These are phyloP conservation scores for Tridacna crocea DNA, from an alignment of 2,888 invertebrate species.

Conservation along the genomic window DNA sequence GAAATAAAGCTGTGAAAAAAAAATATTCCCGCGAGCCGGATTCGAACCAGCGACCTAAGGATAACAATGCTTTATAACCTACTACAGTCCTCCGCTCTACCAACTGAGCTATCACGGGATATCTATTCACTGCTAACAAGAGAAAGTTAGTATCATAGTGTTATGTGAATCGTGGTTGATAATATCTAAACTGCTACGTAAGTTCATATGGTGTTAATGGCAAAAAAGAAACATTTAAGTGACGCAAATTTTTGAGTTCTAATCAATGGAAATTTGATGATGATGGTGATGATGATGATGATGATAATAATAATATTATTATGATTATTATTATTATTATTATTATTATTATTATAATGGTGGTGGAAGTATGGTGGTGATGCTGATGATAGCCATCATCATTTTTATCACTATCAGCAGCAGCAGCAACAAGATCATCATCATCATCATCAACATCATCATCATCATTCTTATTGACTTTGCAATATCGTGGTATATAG, in stretches of 20 bases:
- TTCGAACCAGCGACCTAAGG: conserved; percentile 20
- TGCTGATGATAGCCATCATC: background rate
- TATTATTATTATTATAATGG: too few species aligned
- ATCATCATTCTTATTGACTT: background rate
- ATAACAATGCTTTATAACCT: background rate
- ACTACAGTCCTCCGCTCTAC: conserved; percentile 17
- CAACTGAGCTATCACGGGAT: conserved; percentile 21
- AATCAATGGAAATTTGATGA: too few species aligned
- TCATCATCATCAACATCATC: conserved; percentile 11
- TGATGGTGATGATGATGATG: too few species aligned
- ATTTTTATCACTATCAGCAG: background rate
- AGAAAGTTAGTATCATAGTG: background rate
- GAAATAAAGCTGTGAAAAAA: background rate
- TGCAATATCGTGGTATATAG: background rate
- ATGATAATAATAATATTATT: too few species aligned
- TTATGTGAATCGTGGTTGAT: background rate
- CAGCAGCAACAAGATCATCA: background rate
- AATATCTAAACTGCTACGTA: too few species aligned
- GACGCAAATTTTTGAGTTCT: too few species aligned
- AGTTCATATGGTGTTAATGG: too few species aligned
- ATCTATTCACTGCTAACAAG: background rate
- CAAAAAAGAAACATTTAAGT: too few species aligned
- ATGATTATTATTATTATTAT: too few species aligned
- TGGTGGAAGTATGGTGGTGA: too few species aligned
- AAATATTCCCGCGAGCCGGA: conserved; percentile 17